These are phyloP conservation scores for Sminthurides bifidus DNA, from an alignment of 1,140 invertebrate species.

Conservation along the genomic window DNA sequence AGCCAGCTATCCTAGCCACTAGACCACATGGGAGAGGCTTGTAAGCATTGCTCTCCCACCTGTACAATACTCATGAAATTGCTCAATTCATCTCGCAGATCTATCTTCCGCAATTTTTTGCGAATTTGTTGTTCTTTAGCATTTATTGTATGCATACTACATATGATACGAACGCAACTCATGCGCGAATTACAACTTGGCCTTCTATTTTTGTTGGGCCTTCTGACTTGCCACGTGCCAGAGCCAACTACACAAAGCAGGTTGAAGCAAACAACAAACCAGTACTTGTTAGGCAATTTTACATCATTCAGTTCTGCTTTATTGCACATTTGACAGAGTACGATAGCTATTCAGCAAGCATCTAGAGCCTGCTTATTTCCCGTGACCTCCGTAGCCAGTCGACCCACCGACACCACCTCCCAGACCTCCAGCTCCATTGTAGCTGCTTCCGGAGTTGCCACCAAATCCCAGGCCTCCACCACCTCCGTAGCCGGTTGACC, in stretches of 20 bases:
- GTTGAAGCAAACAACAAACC: no score
- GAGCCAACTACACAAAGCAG: no score
- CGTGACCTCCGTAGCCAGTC: background rate
- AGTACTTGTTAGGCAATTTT: background rate
- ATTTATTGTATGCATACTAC: no score
- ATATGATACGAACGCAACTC: no score
- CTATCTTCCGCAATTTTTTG: no score
- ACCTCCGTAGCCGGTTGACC: background rate
- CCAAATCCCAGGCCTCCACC: background rate
- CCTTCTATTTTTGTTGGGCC: no score
- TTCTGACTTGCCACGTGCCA: no score
- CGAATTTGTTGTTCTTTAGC: no score
- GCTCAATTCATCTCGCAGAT: no score
- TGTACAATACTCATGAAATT: no score
- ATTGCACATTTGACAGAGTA: background rate
- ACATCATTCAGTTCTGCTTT: background rate
- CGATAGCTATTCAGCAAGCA: background rate
- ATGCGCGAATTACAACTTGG: no score
- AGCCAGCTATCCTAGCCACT: slow-evolving; percentile 75
- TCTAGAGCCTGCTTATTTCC: background rate
- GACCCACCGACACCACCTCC: background rate
- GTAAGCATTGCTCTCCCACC: no score
- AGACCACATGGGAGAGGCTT: slow-evolving; percentile 45
- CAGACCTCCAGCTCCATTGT: background rate
- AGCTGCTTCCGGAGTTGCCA: background rate